These are phyloP conservation scores for Emydura subglobosa DNA, from an alignment of 2,113 vertebrate species.

Conservation along the genomic window DNA sequence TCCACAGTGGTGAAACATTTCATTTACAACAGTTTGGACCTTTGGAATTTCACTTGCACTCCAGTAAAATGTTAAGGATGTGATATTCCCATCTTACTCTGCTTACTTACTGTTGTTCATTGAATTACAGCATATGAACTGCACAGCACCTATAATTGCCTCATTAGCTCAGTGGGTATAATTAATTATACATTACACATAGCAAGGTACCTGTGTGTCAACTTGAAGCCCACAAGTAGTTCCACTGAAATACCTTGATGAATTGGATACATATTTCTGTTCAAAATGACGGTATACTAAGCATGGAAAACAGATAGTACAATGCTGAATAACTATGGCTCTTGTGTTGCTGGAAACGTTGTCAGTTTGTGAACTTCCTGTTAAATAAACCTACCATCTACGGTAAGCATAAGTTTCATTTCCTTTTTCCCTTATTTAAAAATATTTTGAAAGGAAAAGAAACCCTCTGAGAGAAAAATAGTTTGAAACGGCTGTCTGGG, in stretches of 20 bases:
- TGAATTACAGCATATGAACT: too few species aligned
- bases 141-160: too few species aligned
- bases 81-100: background rate
- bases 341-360: background rate
- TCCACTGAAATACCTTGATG: background rate
- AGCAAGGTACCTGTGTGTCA: background rate
- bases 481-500: background rate
- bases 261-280: background rate
- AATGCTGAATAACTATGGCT: background rate
- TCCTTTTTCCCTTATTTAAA: background rate
- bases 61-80: background rate
- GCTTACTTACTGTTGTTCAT: background rate
- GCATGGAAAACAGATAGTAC: background rate
- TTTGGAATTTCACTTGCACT: background rate
- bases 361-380: background rate
- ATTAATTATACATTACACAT: background rate
- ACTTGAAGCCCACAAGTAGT: rapidly evolving
- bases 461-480: background rate
- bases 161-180: background rate
- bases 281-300: background rate
- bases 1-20: background rate
- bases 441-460: background rate
- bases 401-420: background rate
- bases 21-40: background rate
- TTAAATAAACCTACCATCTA: background rate